phyloP scores from a whole-genome alignment of 2,797 vertebrate genomes.

The Pristis pectinata region DNA sequence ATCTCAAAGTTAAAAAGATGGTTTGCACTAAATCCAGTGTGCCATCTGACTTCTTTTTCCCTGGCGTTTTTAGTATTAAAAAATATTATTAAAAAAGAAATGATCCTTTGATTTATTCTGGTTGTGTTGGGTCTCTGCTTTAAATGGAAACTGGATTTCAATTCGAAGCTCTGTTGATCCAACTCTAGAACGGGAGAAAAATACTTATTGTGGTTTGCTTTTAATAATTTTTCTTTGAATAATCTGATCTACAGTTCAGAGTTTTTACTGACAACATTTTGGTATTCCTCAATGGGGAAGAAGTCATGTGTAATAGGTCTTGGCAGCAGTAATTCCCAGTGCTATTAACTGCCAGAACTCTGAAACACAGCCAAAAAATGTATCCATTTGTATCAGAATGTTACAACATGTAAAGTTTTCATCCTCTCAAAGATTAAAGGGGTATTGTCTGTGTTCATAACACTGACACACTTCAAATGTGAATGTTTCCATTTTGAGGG shows the following conservation, averaged over 20 bases:
- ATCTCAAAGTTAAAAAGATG: not conserved
- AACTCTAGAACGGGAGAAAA: constrained; percentile 6
- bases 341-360: constrained; percentile 35
- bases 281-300: constrained; percentile 21
- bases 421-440: constrained; percentile 34
- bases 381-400: constrained; percentile 37
- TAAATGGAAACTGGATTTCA: not conserved
- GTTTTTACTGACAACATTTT: constrained; percentile 32
- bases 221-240: constrained; percentile 23
- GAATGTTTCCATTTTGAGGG: constrained; percentile 30
- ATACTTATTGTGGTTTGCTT: not conserved
- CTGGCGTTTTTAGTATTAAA: not conserved
- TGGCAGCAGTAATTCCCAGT: constrained; percentile 37
- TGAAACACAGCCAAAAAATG: constrained; percentile 37
- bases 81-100: not conserved
- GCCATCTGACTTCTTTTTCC: not conserved
- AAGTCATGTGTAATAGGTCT: constrained; percentile 33
- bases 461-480: constrained; percentile 32
- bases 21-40: not conserved
- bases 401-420: constrained; percentile 37
- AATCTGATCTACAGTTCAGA: constrained; percentile 17
- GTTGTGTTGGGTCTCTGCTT: not conserved
- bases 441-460: constrained; percentile 26
- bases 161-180: not conserved
- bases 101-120: not conserved